Conservation (phyloP, 2,113 vertebrate genomes). For the Hymenochirus boettgeri region DNA sequence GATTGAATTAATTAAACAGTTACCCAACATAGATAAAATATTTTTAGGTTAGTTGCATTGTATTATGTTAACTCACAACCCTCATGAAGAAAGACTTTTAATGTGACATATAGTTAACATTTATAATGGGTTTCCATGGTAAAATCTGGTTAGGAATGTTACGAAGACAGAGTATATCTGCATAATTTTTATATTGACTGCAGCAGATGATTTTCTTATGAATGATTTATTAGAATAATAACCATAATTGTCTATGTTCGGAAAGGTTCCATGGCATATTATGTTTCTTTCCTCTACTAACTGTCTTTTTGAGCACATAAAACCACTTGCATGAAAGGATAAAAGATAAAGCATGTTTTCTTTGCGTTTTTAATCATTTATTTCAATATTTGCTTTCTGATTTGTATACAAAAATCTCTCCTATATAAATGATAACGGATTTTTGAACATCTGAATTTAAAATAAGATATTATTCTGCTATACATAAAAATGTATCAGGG, state of each 20-base stretch:
- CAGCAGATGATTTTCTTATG: background rate
- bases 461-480: too few relatives aligned
- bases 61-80: too few relatives aligned
- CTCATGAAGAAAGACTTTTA: too few relatives aligned
- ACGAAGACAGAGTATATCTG: background rate
- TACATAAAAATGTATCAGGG: too few relatives aligned
- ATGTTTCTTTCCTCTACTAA: background rate
- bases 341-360: background rate
- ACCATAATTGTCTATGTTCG: conserved; percentile 5
- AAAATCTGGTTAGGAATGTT: background rate
- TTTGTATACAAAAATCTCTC: too few relatives aligned
- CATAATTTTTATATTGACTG: conserved; percentile 5
- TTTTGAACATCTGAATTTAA: too few relatives aligned
- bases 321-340: background rate
- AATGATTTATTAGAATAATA: conserved; percentile 16
- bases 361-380: background rate
- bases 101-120: too few relatives aligned
- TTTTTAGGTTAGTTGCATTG: too few relatives aligned
- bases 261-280: conserved; percentile 1
- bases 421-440: too few relatives aligned
- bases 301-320: background rate
- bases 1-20: too few relatives aligned
- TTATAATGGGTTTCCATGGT: too few relatives aligned
- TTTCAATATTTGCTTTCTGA: background rate
- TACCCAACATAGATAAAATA: too few relatives aligned